Base-by-base conservation (phyloP, 2,113 vertebrate genomes). In the Cyanocitta stelleri region DNA sequence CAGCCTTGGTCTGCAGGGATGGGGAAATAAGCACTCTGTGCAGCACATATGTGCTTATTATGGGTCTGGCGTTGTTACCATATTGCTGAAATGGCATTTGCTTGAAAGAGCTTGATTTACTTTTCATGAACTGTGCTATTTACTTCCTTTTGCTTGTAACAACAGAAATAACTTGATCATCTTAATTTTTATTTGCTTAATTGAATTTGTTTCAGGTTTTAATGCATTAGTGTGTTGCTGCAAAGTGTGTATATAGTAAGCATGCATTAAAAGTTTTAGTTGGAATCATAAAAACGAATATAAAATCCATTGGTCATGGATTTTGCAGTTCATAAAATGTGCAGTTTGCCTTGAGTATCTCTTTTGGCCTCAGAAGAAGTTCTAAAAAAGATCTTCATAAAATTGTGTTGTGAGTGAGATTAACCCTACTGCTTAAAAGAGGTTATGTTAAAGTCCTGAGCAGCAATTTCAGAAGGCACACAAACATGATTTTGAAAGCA, bases 61-160 rank as follows among this genome's bases (percentile, higher is more conserved):
- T 13, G 56, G 21, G 33, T 66, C 71, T 76, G 27, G 27, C 6
- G 0, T 75, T 58, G 43, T 41, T n/a, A 32, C 9, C 0, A 0
- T 46, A 49, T n/a, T 62, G 44, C 59, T 52, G 49, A 82, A 93
- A 51, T 0, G 8, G 24, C 12, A 14, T 69, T 82, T 27, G 13
- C 55, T 77, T 58, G 17, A 32, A 71, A 64, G 54, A 79, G 26
- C 35, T 85, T 58, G 12, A 24, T 63, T 51, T 79, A 14, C n/a
- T 73, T 68, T 51, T 66, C 13, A 18, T 63, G 30, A 44, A 21
- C 39, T 46, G 23, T 66, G 39, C 48, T 85, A 4, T 94, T 94
- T 87, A 29, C 55, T 77, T 73, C 8, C 7, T 86, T 92, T 74
- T 67, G 18, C 63, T 43, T 78, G 2, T 52, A 49, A 41, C 37